phyloP scores from a whole-genome alignment of 2,888 invertebrate species.

The Boloria euphrosyne region DNA sequence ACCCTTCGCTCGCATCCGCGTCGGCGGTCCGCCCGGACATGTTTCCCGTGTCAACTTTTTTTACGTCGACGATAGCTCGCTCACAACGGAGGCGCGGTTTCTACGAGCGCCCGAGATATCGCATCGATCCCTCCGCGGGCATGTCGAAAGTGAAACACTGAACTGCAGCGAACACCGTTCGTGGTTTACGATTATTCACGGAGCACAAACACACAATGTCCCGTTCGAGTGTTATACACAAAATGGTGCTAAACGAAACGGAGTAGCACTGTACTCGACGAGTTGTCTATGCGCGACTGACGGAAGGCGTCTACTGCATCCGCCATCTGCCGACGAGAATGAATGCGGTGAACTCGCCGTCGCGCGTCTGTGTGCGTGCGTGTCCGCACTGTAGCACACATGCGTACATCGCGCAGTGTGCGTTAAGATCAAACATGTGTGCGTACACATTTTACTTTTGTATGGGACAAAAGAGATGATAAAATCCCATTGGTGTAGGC shows the following conservation, averaged over 20 bases:
- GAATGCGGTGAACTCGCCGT: conserved; percentile 75
- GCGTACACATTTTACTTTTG: conserved; percentile 71
- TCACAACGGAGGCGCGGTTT: conserved; percentile 82
- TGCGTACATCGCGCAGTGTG: not conserved
- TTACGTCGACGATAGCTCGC: conserved; percentile 80
- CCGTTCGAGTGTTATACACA: conserved; percentile 73
- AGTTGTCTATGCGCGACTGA: conserved; percentile 82
- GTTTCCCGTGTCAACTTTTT: conserved; percentile 82
- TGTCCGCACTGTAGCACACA: conserved; percentile 39
- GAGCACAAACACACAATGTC: conserved; percentile 81
- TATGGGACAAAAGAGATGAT: conserved; percentile 67
- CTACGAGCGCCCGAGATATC: conserved; percentile 78
- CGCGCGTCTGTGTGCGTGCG: conserved; percentile 56
- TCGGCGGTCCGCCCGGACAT: conserved; percentile 80
- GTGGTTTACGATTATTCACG: conserved; percentile 72
- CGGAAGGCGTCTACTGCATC: conserved; percentile 79
- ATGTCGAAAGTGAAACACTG: conserved; percentile 75
- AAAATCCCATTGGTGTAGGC: conserved; percentile 56
- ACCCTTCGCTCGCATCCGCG: conserved; percentile 81
- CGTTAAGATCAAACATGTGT: conserved; percentile 49
- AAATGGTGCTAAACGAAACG: conserved; percentile 76
- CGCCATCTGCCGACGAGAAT: conserved; percentile 82
- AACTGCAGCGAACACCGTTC: conserved; percentile 60
- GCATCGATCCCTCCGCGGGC: conserved; percentile 75
- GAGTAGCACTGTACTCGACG: conserved; percentile 69